Conservation (phyloP, 2,113 vertebrate species). For the Coptodon bakossiorum region DNA sequence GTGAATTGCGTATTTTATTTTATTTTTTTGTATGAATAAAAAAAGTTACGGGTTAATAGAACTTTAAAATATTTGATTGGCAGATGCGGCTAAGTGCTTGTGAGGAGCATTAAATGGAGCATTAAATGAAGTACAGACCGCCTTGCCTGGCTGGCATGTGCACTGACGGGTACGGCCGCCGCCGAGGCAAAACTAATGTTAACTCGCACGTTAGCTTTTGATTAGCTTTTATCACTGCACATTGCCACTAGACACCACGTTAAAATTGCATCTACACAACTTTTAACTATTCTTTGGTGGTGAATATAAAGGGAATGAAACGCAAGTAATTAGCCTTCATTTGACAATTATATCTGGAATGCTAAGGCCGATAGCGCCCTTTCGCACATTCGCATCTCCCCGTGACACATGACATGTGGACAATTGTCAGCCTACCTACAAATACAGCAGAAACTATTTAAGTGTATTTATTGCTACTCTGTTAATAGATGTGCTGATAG, state of each 20-base stretch:
- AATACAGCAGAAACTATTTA: not conserved
- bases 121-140: not conserved
- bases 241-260: not conserved
- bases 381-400: not conserved
- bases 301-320: not conserved
- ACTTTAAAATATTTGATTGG: not conserved
- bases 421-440: not conserved
- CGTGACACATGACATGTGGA: conserved; percentile 40
- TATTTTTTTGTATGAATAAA: not conserved
- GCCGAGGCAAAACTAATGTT: not conserved
- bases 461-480: not conserved
- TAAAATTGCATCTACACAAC: not conserved
- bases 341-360: not conserved
- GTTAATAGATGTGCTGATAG: not conserved
- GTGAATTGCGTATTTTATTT: too few relatives aligned
- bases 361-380: not conserved
- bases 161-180: conserved; percentile 17
- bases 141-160: conserved; percentile 32
- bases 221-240: not conserved
- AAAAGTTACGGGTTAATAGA: not conserved
- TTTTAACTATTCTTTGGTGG: not conserved
- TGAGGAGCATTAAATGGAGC: not conserved
- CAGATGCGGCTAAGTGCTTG: not conserved
- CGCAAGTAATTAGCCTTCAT: not conserved
- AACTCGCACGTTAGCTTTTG: conserved; percentile 5